Base-by-base conservation (phyloP, 1,140 invertebrate genomes). In the Drosophila rhopaloa region DNA sequence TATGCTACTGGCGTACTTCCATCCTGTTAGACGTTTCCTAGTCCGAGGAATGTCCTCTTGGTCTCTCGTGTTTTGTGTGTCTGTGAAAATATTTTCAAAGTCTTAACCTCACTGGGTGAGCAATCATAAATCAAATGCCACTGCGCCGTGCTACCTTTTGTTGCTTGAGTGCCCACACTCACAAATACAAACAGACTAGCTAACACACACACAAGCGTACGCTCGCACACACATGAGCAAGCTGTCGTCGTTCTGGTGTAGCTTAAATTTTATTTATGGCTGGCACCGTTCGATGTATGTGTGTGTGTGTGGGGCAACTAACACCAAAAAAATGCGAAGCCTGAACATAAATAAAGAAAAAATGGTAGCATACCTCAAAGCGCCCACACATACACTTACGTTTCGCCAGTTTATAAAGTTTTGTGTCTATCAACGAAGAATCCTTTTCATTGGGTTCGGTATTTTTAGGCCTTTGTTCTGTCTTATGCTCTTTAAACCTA, bases 181-280 rank as follows among this genome's bases (percentile, higher is more conserved):
- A 51, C 54, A 73, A 41, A 46, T 9, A 50, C 55, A 60, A 9
- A 41, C 41, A 75, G 46, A 60, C 48, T 51, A 27, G 29, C 29
- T 54, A 16, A 40, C n/a, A 50, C n/a, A 48, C 47, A 44, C 59
- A 57, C 35, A 19, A 48, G 47, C 48, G 9, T 11, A 41, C 46
- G 51, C 51, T 41, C 32, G 47, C 32, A 63, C 38, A 55, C 47
- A 65, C 57, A 72, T 37, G 66, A n/a, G 44, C 66, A 54, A 24
- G 58, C 76, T 79, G 76, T 82, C 68, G 81, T 81, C 77, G 77
- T 85, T 74, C 79, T 67, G 59, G 81, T 84, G 81, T 84, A 76
- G 79, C 79, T 86, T 86, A 86, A 86, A 86, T 86, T 86, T 86
- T 86, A 86, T 86, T 86, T 86, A 86, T 86, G 83, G 83, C 83